Base-by-base conservation (phyloP, 2,797 vertebrate genomes). In the Tachyglossus aculeatus region DNA sequence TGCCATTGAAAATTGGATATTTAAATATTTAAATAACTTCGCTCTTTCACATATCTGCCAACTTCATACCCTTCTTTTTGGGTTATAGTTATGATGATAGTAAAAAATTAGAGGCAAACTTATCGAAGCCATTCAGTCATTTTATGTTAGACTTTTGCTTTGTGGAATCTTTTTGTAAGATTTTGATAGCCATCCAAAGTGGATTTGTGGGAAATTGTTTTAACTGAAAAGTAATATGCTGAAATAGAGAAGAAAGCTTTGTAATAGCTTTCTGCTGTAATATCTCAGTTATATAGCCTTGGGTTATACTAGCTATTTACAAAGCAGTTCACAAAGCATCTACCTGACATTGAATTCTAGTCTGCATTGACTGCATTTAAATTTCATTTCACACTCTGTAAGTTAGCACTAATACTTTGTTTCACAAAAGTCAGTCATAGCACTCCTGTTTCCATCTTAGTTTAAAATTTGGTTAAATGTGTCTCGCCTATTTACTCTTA, bases 251-350 rank as follows among this genome's bases (percentile, higher is more conserved):
- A 72, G 39, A 60, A 72, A 81, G 59, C 38, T 68, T 60, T 66
- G 74, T 41, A 45, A 67, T 74, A 64, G 68, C 32, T 82, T 86
- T 87, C 54, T 48, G n/a, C 1, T 0, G 59, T 82, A 86, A 81
- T 79, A 78, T 40, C 73, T 89, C 67, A 80, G 58, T 80, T 84
- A 71, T 69, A 84, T 86, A 1, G 4, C 77, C 86, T 76, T 76
- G 59, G 67, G 83, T 81, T 86, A 76, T 82, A 79, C 64, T 50
- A 58, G 60, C 56, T 85, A 73, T 88, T 90, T 88, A 74, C 70
- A 68, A 61, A 80, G 60, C 38, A 34, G 67, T 76, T 88, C 78
- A 79, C n/a, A 77, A 85, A 85, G 71, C 67, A 69, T 67, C 74
- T 73, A 69, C 75, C 68, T 85, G 67, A 67, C 78, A 80, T 50